phyloP scores from a whole-genome alignment of 2,888 invertebrate genomes.

The Synergus laeviventris region DNA sequence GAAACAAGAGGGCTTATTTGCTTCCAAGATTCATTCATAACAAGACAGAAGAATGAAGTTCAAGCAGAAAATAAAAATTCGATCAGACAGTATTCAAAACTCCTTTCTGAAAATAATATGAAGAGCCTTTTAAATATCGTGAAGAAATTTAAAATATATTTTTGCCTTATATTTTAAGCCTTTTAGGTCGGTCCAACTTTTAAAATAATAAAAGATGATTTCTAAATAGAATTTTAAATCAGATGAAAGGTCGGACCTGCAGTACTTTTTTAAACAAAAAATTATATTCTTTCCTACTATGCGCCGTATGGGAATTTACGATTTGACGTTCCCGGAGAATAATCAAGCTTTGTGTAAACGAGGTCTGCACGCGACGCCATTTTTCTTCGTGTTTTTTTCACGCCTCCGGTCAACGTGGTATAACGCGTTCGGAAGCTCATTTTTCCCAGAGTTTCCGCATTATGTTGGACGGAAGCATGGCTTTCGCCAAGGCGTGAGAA shows the following conservation, averaged over 20 bases:
- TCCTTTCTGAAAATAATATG: background rate
- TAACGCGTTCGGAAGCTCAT: slow-evolving; percentile 43
- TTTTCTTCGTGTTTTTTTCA: slow-evolving; percentile 38
- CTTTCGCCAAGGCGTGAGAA: slow-evolving; percentile 30
- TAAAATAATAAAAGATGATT: background rate
- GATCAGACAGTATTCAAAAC: background rate
- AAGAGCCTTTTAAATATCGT: too few species aligned
- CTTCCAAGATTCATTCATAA: background rate
- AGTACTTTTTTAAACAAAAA: background rate
- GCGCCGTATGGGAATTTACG: slow-evolving; percentile 45
- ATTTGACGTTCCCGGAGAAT: slow-evolving; percentile 44
- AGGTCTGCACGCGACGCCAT: slow-evolving; percentile 45
- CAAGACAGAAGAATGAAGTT: background rate
- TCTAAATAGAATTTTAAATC: background rate
- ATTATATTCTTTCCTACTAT: background rate
- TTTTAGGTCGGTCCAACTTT: background rate
- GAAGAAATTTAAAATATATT: too few species aligned
- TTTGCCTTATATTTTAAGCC: too few species aligned
- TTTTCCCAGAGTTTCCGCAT: slow-evolving; percentile 43
- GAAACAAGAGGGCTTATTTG: slow-evolving; percentile 14
- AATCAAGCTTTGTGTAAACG: slow-evolving; percentile 49
- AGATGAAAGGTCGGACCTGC: background rate
- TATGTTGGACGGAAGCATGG: slow-evolving; percentile 31
- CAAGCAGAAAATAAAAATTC: background rate
- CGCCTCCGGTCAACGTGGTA: slow-evolving; percentile 42